Evolutionary conservation across 2,113 vertebrate species (phyloP), one percentile per base, ranked within the genome.

Genomic region (Odontesthes bonariensis): DNA sequence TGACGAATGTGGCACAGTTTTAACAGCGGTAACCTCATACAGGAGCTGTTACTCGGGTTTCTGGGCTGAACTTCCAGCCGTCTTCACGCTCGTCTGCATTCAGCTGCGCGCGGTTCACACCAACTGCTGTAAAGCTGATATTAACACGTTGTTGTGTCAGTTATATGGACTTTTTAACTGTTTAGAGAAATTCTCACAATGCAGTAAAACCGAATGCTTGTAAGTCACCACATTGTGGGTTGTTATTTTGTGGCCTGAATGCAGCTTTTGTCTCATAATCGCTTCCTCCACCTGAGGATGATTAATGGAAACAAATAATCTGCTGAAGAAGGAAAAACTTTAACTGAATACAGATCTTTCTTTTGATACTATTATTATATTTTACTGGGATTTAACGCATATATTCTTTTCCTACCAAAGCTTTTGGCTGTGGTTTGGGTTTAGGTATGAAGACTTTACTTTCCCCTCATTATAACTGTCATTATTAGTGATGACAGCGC

Each of bases 1-100:
- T 42, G 22, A 73, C 47, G 63, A 86, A 84, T 80, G 86, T 69
- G 82, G 73, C 80, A 56, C 56, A 69, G 77, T 80, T 90, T 83
- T 84, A 89, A 83, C 80, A 55, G 79, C 51, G 61, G 64, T 53
- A 78, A 77, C 75, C 60, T 62, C 74, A 71, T 58, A 44, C 66
- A 23, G 56, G 51, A 77, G 67, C 68, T 8, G 60, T 61, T 49
- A 46, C 77, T 77, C 11, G 32, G 56, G 75, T 84, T 86, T 87
- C 71, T 31, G 49, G 53, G 65, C 44, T 33, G 1, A 62, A 38
- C 17, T 40, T 31, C 59, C 67, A 14, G 31, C 69, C 47, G 49
- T 58, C 66, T 75, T 58, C 46, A 35, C 8, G 16, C 69, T 62
- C 5, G 9, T 69, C 73, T 35, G 27, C 73, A 16, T 22, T 77